A percentile compares a stretch with the other conserved stretches of the same genome.
Evolutionary conservation across 2,113 vertebrate species (phyloP).

Genomic region (Ochotona curzoniae): DNA sequence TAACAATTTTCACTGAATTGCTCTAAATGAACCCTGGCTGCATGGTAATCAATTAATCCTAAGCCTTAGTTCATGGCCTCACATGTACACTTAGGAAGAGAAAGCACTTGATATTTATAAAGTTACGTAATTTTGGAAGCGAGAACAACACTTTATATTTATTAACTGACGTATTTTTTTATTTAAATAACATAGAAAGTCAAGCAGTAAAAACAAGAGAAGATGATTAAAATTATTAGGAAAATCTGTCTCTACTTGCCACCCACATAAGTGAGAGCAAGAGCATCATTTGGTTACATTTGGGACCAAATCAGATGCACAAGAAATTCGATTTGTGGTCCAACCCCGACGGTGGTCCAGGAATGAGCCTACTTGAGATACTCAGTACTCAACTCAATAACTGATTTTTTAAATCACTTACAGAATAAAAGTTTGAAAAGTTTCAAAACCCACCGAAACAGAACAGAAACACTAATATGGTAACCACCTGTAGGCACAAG

Average conservation of each 20-base stretch:
- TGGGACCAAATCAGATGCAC: background rate
- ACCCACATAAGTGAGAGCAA: background rate
- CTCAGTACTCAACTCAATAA: background rate
- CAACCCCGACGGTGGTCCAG: background rate
- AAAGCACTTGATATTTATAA: background rate
- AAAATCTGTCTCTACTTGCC: background rate
- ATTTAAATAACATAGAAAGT: slow-evolving; percentile 37
- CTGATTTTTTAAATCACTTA: background rate
- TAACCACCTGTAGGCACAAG: fast-evolving
- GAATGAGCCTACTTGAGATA: background rate
- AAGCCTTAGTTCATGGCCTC: background rate
- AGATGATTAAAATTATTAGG: slow-evolving; percentile 28
- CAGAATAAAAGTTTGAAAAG: background rate
- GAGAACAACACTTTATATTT: background rate
- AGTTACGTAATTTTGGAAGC: background rate
- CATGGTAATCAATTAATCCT: background rate
- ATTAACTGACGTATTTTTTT: background rate
- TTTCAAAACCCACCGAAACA: background rate
- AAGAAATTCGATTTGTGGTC: background rate
- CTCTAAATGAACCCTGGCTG: background rate
- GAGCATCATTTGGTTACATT: too few species aligned
- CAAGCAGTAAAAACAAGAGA: background rate
- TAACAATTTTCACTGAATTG: background rate
- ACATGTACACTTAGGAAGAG: background rate
- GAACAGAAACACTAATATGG: background rate